Base-by-base conservation (phyloP, 2,797 vertebrate genomes). In the Otolemur crassicaudatus region DNA sequence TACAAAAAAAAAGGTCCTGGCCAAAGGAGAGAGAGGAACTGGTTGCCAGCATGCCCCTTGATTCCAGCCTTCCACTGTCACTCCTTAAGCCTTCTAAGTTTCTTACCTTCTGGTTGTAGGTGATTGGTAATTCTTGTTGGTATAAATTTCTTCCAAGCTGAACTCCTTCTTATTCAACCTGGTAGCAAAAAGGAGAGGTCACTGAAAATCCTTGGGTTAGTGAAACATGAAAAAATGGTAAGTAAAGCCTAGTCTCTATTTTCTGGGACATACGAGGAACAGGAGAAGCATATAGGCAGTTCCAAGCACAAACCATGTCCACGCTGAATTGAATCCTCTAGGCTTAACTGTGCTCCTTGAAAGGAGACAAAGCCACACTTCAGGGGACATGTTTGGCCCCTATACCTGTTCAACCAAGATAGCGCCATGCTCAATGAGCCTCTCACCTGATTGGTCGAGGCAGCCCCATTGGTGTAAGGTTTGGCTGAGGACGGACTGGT, bases 71-170 rank as follows among this genome's bases (percentile, higher is more conserved):
- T 96, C 94, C 85, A 72, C 37, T 72, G 9, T 89, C 88, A 86
- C 91, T 93, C 94, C 94, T 91, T 58, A 87, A 58, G 56, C 77
- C 77, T 89, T 91, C 37, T 25, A 77, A 65, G 46, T 85, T 61
- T 37, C 98, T 99, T 97, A 99, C 99, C 99, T 99, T 97, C 97
- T 98, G 84, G 99, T 99, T 29, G 99, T 99, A 27, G 99, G 99
- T 83, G 99, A 99, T 82, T 97, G 99, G 97, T 99, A 99, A 97
- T 99, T 99, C 98, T 99, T 99, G 94, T 99, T 99, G 77, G 99
- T 99, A 96, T 99, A 99, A 98, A 99, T 99, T 98, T 99, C 99
- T 96, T 99, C 99, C 98, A 99, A 97, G 92, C 99, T 99, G 91
- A 99, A 99, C 95, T 99, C 99, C 90, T 99, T 99, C 98, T 99